Evolutionary conservation across 2,797 vertebrate species (phyloP).

Genomic region (Gouania willdenowi): DNA sequence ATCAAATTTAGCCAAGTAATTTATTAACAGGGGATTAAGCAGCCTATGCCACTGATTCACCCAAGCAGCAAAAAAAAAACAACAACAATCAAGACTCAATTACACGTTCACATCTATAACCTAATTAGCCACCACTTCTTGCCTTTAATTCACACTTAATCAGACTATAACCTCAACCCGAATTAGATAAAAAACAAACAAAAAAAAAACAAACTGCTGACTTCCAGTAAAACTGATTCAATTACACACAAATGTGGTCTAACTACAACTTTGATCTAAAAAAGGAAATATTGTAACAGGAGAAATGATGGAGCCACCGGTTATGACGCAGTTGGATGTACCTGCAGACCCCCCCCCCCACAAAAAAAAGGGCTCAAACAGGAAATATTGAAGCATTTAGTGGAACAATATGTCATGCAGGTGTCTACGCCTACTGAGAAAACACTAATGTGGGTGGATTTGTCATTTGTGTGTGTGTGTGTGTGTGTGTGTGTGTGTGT

Average conservation of each 20-base stretch:
- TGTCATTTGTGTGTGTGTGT: too few relatives aligned
- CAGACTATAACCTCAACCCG: neutral
- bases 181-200: neutral
- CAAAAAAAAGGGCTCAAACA: slow-evolving; percentile 7
- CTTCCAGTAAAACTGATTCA: slow-evolving; percentile 1
- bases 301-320: neutral
- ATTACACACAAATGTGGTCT: neutral
- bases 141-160: slow-evolving; percentile 31
- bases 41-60: slow-evolving; percentile 23
- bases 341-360: neutral
- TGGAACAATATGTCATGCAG: too few relatives aligned
- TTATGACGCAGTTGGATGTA: too few relatives aligned
- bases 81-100: slow-evolving; percentile 39
- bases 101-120: slow-evolving; percentile 19
- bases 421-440: too few relatives aligned
- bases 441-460: too few relatives aligned
- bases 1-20: too few relatives aligned
- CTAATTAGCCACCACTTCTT: slow-evolving; percentile 33
- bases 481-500: too few relatives aligned
- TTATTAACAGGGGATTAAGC: too few relatives aligned
- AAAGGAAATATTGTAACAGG: too few relatives aligned
- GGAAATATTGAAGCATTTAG: neutral
- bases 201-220: neutral
- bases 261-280: too few relatives aligned
- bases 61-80: slow-evolving; percentile 31